These are phyloP conservation scores for Cebuella pygmaea DNA, from an alignment of 2,797 vertebrate genomes.

Conservation along the genomic window DNA sequence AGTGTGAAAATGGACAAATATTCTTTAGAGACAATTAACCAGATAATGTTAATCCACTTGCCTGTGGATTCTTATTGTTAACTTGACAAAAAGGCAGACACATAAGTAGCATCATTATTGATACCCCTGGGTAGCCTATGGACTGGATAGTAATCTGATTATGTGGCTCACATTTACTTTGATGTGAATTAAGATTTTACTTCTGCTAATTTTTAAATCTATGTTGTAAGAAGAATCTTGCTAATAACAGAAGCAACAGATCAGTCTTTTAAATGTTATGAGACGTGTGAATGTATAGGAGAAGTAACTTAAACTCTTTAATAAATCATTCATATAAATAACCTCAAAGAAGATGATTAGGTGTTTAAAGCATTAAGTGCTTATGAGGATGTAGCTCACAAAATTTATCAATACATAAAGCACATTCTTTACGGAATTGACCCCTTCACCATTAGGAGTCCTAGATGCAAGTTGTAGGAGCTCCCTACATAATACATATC, in stretches of 20 bases:
- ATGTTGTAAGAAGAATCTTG: neutral
- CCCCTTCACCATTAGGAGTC: too few relatives aligned
- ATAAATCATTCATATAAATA: slow-evolving; percentile 23
- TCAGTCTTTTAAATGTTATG: neutral
- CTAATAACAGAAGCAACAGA: neutral
- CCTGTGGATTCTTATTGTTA: neutral
- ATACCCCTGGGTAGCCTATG: neutral
- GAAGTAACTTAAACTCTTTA: neutral
- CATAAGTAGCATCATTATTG: neutral
- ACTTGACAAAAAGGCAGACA: slow-evolving; percentile 14
- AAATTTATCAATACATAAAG: neutral
- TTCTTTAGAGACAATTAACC: neutral
- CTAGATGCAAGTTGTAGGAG: neutral
- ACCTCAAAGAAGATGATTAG: neutral
- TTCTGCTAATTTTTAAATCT: slow-evolving; percentile 52
- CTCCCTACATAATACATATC: neutral
- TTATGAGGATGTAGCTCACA: neutral
- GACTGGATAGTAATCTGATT: neutral
- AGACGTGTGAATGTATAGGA: neutral
- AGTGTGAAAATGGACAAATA: neutral
- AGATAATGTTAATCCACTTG: neutral
- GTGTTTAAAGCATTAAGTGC: neutral
- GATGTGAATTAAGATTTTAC: slow-evolving; percentile 38
- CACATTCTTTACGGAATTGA: neutral
- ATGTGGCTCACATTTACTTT: neutral